Base-by-base conservation (phyloP, 2,113 vertebrate species). In the Proteles cristata region DNA sequence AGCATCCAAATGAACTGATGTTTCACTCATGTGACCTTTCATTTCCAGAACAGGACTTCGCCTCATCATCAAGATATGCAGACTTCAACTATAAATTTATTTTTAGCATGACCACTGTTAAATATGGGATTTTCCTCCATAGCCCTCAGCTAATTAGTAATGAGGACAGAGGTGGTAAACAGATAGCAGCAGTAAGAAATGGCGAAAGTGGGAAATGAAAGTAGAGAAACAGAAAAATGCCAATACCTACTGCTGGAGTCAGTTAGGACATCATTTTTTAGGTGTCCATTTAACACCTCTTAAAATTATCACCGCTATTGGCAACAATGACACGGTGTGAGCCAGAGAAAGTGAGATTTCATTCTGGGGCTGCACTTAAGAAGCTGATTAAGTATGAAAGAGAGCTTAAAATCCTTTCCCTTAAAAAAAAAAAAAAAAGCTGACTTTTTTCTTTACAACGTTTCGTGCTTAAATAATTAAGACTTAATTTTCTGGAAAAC, bases 391-490 rank as follows among this genome's bases (percentile, higher is more conserved):
- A 65, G 55, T 28, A 66, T 8, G 39, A 85, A 74, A 68, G 3
- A 45, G 43, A 35, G 4, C 43, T 87, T 92, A 45, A 76, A 89
- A 80, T 26, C 50, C 39, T 43, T 86, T 21, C 7, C 35, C 17
- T 96, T 73, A 39, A 25, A 39, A 73, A 74, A 43, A 45, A 26
- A 17, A 7, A 15, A 7, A 65, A 96, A 92, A 71, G 45, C n/a
- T 31, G 65, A 23, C 17, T 43, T 28, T 80, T 94, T 83, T 63
- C 65, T 88, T 84, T 81, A 35, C 19, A 95, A 95, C 55, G 39
- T 88, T 55, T 89, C 26, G 21, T 79, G 61, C 17, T 74, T 55
- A 93, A 68, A 48, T 39, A 50, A 95, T 86, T 39, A 80, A 74
- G 43, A 16, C 31, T 79, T 39, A 33, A 16, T 15, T 85, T 79